These are phyloP conservation scores for Rotaria socialis DNA, from an alignment of 2,888 invertebrate genomes.

Conservation along the genomic window DNA sequence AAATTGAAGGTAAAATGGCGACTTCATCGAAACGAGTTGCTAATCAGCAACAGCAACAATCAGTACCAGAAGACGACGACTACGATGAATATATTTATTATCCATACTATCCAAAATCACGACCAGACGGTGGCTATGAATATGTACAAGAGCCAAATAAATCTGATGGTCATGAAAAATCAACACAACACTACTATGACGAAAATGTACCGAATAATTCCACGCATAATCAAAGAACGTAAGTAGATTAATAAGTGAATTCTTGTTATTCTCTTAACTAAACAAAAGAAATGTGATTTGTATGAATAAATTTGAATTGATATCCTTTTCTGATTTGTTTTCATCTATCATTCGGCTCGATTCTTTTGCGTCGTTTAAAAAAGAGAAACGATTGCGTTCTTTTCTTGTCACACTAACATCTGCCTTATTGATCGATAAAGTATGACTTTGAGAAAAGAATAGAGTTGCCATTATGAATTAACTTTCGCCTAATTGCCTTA, in stretches of 20 bases:
- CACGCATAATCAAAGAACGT: not conserved
- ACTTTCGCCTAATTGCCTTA: not conserved
- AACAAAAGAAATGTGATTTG: not conserved
- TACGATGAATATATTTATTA: slow-evolving; percentile 2
- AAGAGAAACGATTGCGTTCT: not conserved
- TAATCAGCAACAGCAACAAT: not conserved
- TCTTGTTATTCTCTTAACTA: not conserved
- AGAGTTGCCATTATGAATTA: not conserved
- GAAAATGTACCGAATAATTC: not conserved
- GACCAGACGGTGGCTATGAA: not conserved
- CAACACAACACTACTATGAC: not conserved
- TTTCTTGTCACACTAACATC: not conserved
- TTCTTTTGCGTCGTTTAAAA: not conserved
- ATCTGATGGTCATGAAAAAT: not conserved
- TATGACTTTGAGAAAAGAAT: not conserved
- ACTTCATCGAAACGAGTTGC: not conserved
- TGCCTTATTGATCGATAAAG: not conserved
- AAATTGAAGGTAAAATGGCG: not conserved
- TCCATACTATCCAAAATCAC: not conserved
- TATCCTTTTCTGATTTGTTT: too few relatives aligned
- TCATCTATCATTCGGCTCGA: too few relatives aligned
- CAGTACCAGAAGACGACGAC: not conserved
- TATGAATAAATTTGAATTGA: not conserved
- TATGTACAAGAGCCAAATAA: not conserved
- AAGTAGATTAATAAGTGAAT: not conserved